Percentiles rank a stretch among this genome's conserved stretches.
Conservation (phyloP, 2,797 vertebrate genomes). For the Zalophus californianus region DNA sequence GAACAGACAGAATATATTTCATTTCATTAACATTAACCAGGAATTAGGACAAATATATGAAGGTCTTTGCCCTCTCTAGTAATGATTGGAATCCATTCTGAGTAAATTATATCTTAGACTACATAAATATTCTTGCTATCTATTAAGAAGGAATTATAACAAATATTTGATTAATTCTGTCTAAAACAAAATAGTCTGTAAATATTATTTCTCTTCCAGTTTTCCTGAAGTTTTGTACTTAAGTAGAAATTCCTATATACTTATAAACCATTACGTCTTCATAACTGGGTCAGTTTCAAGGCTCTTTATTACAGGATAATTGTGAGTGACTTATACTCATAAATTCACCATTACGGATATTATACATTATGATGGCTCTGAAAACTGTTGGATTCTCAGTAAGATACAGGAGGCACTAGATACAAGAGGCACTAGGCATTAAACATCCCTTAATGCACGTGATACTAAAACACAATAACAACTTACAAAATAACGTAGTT, state of each 20-base stretch:
- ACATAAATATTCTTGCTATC: neutral
- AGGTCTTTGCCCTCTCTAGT: neutral
- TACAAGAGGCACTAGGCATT: neutral
- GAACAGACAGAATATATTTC: neutral
- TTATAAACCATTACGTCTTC: neutral
- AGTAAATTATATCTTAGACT: neutral
- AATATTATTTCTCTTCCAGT: neutral
- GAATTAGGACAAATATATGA: neutral
- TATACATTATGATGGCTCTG: neutral
- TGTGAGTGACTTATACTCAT: neutral
- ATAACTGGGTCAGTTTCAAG: neutral
- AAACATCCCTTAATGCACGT: constrained; percentile 20
- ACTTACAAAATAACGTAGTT: neutral
- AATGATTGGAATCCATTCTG: neutral
- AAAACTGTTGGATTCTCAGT: constrained; percentile 28
- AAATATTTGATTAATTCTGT: constrained; percentile 4
- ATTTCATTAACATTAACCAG: neutral
- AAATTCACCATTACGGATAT: constrained; percentile 22
- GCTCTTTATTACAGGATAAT: neutral
- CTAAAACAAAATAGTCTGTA: neutral
- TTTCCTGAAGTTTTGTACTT: neutral
- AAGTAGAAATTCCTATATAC: neutral
- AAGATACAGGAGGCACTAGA: neutral
- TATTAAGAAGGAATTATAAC: neutral
- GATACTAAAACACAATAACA: constrained; percentile 20